Evolutionary conservation across 2,113 vertebrate genomes (phyloP).

Genomic region (Platysteira castanea): DNA sequence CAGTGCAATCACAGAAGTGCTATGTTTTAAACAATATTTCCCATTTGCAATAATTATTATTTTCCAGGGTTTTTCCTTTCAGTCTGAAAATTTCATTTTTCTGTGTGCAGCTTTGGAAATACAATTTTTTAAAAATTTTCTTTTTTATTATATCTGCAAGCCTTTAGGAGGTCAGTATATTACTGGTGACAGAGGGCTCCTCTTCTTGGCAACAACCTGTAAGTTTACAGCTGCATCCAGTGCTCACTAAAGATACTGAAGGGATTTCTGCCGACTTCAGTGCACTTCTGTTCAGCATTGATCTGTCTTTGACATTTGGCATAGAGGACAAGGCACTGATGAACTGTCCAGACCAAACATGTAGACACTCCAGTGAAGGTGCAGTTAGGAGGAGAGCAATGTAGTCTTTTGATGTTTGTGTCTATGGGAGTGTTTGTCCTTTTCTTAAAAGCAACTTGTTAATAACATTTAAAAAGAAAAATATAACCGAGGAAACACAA

Average conservation of each 20-base stretch:
- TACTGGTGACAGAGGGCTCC: not conserved
- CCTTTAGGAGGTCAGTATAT: not conserved
- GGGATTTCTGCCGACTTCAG: not conserved
- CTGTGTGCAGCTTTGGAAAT: not conserved
- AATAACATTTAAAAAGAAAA: not conserved
- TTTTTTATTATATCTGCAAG: not conserved
- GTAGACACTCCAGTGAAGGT: not conserved
- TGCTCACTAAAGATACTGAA: not conserved
- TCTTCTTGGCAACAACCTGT: not conserved
- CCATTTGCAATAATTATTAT: not conserved
- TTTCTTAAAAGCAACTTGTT: not conserved
- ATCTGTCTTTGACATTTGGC: not conserved
- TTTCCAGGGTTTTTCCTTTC: not conserved
- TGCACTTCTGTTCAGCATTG: not conserved
- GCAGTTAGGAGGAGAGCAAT: not conserved
- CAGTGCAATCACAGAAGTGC: not conserved
- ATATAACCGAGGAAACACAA: not conserved
- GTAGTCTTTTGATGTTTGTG: not conserved
- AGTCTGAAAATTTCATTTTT: not conserved
- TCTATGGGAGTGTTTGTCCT: not conserved
- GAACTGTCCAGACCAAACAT: not conserved
- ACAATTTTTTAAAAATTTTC: not conserved
- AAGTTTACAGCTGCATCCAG: not conserved
- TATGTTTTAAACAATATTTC: not conserved
- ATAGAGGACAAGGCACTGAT: not conserved